Percentiles rank a stretch among this genome's conserved stretches.
Evolutionary conservation across 1,140 invertebrate species (phyloP).

Genomic region (Neodiprion fabricii): DNA sequence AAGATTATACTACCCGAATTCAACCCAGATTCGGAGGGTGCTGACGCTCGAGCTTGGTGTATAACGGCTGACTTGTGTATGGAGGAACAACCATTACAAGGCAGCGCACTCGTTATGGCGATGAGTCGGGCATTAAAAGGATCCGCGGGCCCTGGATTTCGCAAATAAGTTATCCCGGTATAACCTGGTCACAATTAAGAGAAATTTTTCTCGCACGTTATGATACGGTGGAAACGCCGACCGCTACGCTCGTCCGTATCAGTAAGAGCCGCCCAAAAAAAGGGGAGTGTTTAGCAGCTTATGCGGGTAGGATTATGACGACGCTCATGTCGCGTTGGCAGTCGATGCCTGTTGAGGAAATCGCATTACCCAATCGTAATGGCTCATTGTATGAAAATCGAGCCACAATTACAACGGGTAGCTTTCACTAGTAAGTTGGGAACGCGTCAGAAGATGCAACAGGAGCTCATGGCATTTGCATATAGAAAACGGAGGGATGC

Average conservation of each 20-base stretch:
- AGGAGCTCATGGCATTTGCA: conserved; percentile 19
- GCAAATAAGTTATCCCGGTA: conserved; percentile 11
- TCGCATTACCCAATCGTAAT: conserved; percentile 24
- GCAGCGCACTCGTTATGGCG: conserved; percentile 21
- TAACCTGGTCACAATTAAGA: conserved; percentile 28
- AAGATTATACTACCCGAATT: conserved; percentile 24
- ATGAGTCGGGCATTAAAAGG: conserved; percentile 13
- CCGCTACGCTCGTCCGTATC: conserved; percentile 19
- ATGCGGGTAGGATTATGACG: conserved; percentile 11
- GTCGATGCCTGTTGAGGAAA: conserved; percentile 16
- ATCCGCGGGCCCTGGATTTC: conserved; percentile 22
- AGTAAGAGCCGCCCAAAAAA: conserved; percentile 10
- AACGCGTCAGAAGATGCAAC: conserved; percentile 17
- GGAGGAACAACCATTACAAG: conserved; percentile 6
- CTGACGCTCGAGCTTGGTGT: conserved; percentile 23
- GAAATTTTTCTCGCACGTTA: conserved; percentile 22
- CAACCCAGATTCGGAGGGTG: conserved; percentile 19
- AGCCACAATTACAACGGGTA: conserved; percentile 19
- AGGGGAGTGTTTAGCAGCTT: conserved; percentile 15
- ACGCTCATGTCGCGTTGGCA: conserved; percentile 14
- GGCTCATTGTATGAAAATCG: conserved; percentile 23
- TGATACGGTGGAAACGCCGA: conserved; percentile 19
- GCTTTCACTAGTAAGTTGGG: conserved; percentile 22
- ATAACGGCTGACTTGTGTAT: conserved; percentile 23
- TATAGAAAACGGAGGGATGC: conserved; percentile 1